Conservation (phyloP, 2,113 vertebrate species). For the Sterrhoptilus dennistouni region DNA sequence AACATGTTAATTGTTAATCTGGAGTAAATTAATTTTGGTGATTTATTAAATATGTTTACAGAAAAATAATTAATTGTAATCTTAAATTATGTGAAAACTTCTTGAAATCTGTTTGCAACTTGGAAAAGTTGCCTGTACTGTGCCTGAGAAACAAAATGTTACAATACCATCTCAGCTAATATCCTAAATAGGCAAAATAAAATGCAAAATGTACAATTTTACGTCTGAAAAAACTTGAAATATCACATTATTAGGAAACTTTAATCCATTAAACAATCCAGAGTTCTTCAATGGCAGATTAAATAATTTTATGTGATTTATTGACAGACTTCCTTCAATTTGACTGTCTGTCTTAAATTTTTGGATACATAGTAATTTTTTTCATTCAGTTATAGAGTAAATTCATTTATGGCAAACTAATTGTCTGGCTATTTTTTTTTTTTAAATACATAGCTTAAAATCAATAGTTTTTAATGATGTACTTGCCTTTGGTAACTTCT, state of each 20-base stretch:
- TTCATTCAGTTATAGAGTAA: neutral
- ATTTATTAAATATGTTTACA: neutral
- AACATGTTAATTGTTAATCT: neutral
- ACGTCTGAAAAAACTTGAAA: neutral
- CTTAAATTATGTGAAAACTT: neutral
- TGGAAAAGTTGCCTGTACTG: neutral
- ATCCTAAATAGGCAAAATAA: neutral
- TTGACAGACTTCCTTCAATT: neutral
- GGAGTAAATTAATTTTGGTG: neutral
- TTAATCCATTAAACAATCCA: neutral
- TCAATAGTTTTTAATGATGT: neutral
- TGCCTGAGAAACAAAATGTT: neutral
- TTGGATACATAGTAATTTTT: neutral
- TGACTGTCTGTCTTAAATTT: neutral
- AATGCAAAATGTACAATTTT: neutral
- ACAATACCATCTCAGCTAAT: neutral
- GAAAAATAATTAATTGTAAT: neutral
- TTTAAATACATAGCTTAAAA: neutral
- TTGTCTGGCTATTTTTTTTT: neutral
- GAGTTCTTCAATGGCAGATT: neutral
- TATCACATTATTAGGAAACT: neutral
- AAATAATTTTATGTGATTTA: neutral
- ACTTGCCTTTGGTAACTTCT: neutral
- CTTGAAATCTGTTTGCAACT: neutral
- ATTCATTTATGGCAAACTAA: neutral